Conservation (phyloP, 2,797 vertebrate species). For the Sebastes diploproa region DNA sequence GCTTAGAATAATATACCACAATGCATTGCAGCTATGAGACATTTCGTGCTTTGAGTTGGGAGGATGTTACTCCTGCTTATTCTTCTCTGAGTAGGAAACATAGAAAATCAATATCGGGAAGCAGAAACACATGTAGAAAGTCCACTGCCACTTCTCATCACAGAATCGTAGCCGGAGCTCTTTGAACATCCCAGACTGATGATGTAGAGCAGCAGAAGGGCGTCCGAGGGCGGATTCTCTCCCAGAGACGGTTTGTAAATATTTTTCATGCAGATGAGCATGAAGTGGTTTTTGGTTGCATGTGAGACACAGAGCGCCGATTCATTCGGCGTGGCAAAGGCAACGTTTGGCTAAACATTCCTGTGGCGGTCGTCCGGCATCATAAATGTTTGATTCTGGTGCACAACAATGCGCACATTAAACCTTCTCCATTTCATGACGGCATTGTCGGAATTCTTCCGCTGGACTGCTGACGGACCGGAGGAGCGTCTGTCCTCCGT, state of each 20-base stretch:
- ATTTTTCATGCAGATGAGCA: slow-evolving; percentile 10
- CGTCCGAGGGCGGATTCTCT: not conserved
- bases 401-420: not conserved
- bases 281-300: not conserved
- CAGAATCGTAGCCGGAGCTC: not conserved
- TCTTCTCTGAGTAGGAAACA: not conserved
- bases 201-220: not conserved
- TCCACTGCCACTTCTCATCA: not conserved
- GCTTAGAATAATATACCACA: not conserved
- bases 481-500: not conserved
- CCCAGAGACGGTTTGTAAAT: slow-evolving; percentile 17
- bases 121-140: not conserved
- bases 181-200: not conserved
- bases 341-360: slow-evolving; percentile 40
- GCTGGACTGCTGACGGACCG: not conserved
- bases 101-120: not conserved
- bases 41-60: not conserved
- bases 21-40: not conserved
- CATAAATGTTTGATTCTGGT: slow-evolving; percentile 4
- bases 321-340: not conserved
- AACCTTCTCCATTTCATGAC: not conserved
- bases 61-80: not conserved
- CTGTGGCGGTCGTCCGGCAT: slow-evolving; percentile 12
- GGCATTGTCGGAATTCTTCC: not conserved
- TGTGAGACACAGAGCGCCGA: not conserved